Conservation (phyloP, 37 sponge, comb jelly and placozoan genomes). For the Spongilla lacustris region DNA sequence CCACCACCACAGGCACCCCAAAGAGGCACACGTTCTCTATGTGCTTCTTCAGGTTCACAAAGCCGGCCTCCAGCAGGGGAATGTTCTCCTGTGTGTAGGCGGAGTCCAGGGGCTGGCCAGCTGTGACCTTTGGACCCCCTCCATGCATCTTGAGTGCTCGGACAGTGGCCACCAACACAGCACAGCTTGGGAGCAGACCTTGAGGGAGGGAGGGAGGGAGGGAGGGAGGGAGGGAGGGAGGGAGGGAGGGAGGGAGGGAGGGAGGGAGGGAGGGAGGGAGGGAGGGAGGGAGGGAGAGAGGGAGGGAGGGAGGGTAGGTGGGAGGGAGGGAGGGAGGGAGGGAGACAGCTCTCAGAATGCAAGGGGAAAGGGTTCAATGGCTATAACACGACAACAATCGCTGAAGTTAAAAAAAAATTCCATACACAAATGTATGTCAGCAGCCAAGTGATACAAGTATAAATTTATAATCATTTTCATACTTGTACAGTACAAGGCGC, state of each 20-base stretch:
- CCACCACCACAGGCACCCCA: constrained; percentile 96
- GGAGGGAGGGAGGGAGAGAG: too few species aligned
- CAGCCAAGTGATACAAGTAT: too few species aligned
- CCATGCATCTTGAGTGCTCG: constrained; percentile 99
- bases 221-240: neutral
- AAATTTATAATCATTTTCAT: too few species aligned
- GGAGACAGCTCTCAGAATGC: too few species aligned
- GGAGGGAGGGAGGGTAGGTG: neutral
- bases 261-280: too few species aligned
- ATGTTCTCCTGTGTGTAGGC: constrained; percentile 83
- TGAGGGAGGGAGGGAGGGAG: neutral
- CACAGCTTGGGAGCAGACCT: constrained; percentile 95
- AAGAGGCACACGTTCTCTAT: constrained; percentile 90
- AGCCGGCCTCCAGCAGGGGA: constrained; percentile 71
- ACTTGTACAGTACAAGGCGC: too few species aligned
- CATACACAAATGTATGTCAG: too few species aligned
- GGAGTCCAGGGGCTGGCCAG: constrained; percentile 84
- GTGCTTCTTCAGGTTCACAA: constrained; percentile 87
- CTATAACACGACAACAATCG: too few species aligned
- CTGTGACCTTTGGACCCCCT: constrained; percentile 91
- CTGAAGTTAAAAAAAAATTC: too few species aligned
- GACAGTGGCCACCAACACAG: constrained; percentile 92
- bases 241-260: too few species aligned
- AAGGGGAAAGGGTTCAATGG: too few species aligned
- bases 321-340: too few species aligned